Conservation (phyloP, 2,888 invertebrate genomes). For the Carcina quercana region DNA sequence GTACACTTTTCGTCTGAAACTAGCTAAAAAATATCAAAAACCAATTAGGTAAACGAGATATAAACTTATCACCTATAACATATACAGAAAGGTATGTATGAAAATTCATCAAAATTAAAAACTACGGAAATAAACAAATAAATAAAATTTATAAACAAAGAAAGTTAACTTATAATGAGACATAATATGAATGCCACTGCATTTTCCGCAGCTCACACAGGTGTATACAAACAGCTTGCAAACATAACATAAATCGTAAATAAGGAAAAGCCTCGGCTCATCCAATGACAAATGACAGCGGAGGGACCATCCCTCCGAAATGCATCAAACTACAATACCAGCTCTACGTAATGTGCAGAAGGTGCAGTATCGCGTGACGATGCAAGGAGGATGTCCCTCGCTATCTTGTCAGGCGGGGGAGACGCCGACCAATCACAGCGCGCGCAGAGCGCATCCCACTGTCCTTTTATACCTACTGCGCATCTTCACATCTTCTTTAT, state of each 20-base stretch:
- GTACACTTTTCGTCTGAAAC: no score
- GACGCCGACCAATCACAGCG: constrained; percentile 55
- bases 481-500: constrained; percentile 28
- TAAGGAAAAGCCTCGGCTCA: constrained; percentile 63
- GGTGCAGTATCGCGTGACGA: constrained; percentile 23
- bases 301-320: constrained; percentile 65
- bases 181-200: no score
- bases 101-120: no score
- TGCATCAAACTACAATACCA: constrained; percentile 22
- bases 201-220: no score
- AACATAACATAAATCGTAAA: constrained; percentile 53
- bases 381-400: constrained; percentile 59
- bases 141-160: no score
- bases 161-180: no score
- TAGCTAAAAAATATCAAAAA: no score
- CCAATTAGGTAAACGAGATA: no score
- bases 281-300: constrained; percentile 69
- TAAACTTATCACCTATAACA: no score
- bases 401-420: constrained; percentile 73
- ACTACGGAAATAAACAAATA: no score
- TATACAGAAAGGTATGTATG: no score
- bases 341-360: constrained; percentile 24
- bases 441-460: constrained; percentile 59
- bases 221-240: no score
- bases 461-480: constrained; percentile 57